A percentile compares a stretch with the other conserved stretches of the same genome.
Evolutionary conservation across 2,113 vertebrate genomes (phyloP).

Genomic region (Elanus axillaris): DNA sequence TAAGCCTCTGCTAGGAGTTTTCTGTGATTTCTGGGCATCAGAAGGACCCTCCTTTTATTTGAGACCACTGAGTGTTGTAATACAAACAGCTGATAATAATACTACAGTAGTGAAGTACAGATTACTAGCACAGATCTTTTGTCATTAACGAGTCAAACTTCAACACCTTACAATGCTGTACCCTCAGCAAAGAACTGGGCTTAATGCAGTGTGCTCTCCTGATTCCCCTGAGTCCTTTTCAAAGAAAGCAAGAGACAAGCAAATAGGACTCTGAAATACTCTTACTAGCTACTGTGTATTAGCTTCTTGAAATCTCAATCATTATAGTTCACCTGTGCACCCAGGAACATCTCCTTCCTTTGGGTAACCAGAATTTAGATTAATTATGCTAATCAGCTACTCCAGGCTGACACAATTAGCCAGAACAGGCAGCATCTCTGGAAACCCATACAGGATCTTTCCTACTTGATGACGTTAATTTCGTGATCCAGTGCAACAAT

Average conservation of each 20-base stretch:
- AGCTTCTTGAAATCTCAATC: background rate
- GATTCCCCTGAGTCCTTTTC: background rate
- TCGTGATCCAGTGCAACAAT: conserved; percentile 38
- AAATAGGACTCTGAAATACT: background rate
- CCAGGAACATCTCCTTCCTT: conserved; percentile 46
- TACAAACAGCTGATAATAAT: background rate
- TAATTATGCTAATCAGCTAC: conserved; percentile 68
- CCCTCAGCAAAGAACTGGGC: background rate
- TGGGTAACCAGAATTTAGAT: conserved; percentile 66
- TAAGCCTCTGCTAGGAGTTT: background rate
- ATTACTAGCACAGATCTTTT: background rate
- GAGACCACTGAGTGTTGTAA: background rate
- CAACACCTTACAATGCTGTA: background rate
- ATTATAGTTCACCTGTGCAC: conserved; percentile 31
- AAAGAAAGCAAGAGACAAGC: background rate
- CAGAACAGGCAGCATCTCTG: conserved; percentile 24
- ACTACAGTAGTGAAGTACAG: background rate
- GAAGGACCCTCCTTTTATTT: background rate
- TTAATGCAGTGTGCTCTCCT: background rate
- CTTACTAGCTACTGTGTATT: background rate
- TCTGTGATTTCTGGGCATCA: background rate
- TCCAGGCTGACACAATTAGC: conserved; percentile 65
- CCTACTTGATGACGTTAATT: conserved; percentile 58
- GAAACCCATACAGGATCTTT: conserved; percentile 38
- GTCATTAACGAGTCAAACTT: background rate